Percentiles rank a stretch among this genome's conserved stretches.
Conservation (phyloP, 2,113 vertebrate species). For the Oxyruncus cristatus region DNA sequence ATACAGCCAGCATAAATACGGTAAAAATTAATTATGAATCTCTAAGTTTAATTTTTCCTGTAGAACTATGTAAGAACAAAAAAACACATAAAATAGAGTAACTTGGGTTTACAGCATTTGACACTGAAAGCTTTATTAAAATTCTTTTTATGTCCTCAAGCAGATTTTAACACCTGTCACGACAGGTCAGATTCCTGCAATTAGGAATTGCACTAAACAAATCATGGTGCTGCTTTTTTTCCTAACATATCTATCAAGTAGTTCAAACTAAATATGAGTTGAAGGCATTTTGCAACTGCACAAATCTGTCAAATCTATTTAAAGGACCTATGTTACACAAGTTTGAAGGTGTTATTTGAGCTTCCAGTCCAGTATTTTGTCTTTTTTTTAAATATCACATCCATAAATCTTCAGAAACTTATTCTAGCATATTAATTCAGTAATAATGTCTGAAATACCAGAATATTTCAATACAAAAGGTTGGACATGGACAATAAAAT, state of each 20-base stretch:
- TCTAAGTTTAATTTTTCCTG: background rate
- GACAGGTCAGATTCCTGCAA: conserved; percentile 48
- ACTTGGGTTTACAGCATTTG: conserved; percentile 8
- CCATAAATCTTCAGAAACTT: background rate
- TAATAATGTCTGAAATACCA: background rate
- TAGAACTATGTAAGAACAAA: background rate
- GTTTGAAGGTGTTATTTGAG: background rate
- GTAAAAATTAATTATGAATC: background rate
- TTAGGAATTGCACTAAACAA: conserved; percentile 36
- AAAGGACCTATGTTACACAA: background rate
- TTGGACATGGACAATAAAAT: background rate
- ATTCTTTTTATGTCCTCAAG: conserved; percentile 6
- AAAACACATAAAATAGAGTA: background rate
- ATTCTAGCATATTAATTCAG: background rate
- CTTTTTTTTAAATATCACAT: background rate
- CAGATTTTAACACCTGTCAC: conserved; percentile 57
- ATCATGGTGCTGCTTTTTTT: background rate
- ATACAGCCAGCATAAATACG: background rate
- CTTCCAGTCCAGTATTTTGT: background rate
- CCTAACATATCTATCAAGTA: conserved; percentile 41
- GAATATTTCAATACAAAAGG: background rate
- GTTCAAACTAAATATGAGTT: conserved; percentile 60
- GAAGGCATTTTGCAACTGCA: conserved; percentile 62
- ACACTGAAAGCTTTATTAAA: background rate
- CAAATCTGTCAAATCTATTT: conserved; percentile 53